A percentile compares a stretch with the other conserved stretches of the same genome.
Conservation (phyloP, 2,797 vertebrate species). For the Sitta carolinensis region DNA sequence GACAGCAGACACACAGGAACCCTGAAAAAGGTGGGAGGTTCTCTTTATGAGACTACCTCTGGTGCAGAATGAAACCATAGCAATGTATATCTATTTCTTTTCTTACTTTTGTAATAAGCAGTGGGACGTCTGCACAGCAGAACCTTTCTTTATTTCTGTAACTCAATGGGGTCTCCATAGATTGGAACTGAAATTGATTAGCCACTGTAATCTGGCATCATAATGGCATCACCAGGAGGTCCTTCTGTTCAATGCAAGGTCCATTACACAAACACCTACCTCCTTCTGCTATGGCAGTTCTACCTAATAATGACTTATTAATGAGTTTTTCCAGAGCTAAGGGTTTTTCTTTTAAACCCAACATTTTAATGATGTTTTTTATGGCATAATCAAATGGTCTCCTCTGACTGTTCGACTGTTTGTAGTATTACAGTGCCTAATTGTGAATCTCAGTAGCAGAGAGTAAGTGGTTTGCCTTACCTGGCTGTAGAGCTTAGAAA, state of each 20-base stretch:
- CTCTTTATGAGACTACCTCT: not conserved
- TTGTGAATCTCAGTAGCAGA: not conserved
- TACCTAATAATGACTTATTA: constrained; percentile 47
- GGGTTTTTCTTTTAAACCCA: constrained; percentile 38
- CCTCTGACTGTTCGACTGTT: not conserved
- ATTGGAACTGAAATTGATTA: constrained; percentile 24
- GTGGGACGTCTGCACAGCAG: not conserved
- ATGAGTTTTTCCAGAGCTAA: constrained; percentile 39
- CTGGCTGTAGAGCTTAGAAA: not conserved
- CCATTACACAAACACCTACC: constrained; percentile 52
- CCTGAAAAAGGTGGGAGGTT: not conserved
- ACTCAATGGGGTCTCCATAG: not conserved
- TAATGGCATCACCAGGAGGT: constrained; percentile 56
- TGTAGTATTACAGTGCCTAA: not conserved
- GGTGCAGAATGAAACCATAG: not conserved
- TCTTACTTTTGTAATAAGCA: not conserved
- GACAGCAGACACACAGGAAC: not conserved
- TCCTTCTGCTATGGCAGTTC: not conserved
- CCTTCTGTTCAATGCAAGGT: constrained; percentile 46
- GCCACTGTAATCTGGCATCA: constrained; percentile 6
- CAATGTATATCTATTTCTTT: not conserved
- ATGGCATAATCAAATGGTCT: not conserved
- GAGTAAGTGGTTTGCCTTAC: not conserved
- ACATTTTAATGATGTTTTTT: not conserved
- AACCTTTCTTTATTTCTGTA: constrained; percentile 33